Conservation (phyloP, 2,797 vertebrate genomes). For the Sebastes matsubarae region DNA sequence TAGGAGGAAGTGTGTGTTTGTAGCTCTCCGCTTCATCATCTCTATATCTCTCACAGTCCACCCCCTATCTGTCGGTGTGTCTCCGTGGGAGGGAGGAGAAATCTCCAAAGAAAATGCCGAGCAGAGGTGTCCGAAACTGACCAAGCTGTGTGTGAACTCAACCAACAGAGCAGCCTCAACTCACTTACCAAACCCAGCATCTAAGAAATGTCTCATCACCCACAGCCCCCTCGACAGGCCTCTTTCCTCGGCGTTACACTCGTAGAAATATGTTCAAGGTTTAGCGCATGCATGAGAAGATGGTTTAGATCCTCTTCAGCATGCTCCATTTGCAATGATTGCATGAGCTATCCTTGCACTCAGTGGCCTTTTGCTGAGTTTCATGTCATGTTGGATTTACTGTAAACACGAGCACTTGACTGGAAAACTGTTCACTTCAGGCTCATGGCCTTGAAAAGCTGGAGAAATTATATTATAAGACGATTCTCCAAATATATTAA, state of each 20-base stretch:
- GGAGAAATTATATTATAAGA: background rate
- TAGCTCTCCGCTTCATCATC: constrained; percentile 43
- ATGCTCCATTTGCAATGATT: background rate
- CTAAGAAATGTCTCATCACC: constrained; percentile 5
- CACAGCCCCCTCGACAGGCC: background rate
- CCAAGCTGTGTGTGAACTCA: constrained; percentile 23
- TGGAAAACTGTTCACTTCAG: background rate
- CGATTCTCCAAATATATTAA: background rate
- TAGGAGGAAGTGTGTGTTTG: constrained; percentile 34
- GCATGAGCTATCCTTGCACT: background rate
- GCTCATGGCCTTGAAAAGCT: background rate
- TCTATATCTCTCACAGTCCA: constrained; percentile 27
- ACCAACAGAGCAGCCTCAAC: background rate
- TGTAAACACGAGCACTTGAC: constrained; percentile 6
- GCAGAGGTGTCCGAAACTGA: constrained; percentile 58
- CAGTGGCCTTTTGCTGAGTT: background rate
- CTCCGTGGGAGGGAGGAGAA: constrained; percentile 14
- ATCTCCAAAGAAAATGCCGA: constrained; percentile 53
- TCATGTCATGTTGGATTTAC: background rate
- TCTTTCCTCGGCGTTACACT: background rate
- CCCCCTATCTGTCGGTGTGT: constrained; percentile 17
- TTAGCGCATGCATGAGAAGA: background rate
- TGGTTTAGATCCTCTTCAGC: background rate
- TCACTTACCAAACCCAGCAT: background rate
- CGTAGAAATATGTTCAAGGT: background rate